phyloP scores from a whole-genome alignment of 2,113 vertebrate species.

The Nerophis ophidion region DNA sequence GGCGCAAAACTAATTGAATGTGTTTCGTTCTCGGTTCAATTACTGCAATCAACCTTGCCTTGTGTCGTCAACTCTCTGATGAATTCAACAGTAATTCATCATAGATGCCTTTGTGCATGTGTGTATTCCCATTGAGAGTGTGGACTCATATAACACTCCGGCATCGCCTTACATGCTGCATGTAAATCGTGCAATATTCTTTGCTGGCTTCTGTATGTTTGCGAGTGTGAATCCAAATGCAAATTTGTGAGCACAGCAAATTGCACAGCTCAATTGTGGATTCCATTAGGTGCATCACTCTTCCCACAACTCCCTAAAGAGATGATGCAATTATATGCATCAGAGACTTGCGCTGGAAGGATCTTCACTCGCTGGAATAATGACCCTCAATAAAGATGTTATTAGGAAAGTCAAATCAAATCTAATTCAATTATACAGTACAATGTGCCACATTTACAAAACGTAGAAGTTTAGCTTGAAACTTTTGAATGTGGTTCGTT shows the following conservation, averaged over 20 bases:
- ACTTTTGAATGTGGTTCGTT: background rate
- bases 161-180: constrained; percentile 32
- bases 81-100: constrained; percentile 33
- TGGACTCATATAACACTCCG: constrained; percentile 12
- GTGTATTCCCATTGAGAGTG: constrained; percentile 4
- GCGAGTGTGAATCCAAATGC: constrained; percentile 11
- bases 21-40: constrained; percentile 40
- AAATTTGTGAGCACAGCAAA: constrained; percentile 13
- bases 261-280: constrained; percentile 15
- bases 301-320: constrained; percentile 1
- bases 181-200: constrained; percentile 7
- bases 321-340: constrained; percentile 31
- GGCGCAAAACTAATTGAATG: constrained; percentile 29
- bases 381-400: constrained; percentile 17
- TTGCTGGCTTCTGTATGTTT: constrained; percentile 1
- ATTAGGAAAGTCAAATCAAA: constrained; percentile 5
- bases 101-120: constrained; percentile 14
- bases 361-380: background rate
- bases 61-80: constrained; percentile 29
- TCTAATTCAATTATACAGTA: background rate
- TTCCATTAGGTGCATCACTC: constrained; percentile 10
- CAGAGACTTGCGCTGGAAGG: constrained; percentile 10
- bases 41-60: constrained; percentile 27
- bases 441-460: background rate
- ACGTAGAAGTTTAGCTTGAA: background rate